Evolutionary conservation across 2,113 vertebrate genomes (phyloP).

Genomic region (Microtus ochrogaster): DNA sequence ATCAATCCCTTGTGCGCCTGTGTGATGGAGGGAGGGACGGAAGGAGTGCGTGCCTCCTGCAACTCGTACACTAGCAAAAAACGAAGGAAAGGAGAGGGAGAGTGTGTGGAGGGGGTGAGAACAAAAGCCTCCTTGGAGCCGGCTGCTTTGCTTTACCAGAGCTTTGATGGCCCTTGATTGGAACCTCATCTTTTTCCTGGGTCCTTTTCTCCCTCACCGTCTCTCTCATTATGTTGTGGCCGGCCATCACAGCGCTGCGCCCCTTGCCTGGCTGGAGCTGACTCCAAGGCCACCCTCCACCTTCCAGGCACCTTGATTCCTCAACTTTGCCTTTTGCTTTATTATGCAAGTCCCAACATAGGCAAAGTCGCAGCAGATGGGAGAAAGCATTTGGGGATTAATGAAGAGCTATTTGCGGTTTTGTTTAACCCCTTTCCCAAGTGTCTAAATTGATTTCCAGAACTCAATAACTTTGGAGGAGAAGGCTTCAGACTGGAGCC

Average conservation of each 20-base stretch:
- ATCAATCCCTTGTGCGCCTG: conserved; percentile 49
- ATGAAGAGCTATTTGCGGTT: conserved; percentile 80
- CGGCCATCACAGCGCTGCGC: neutral
- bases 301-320: conserved; percentile 75
- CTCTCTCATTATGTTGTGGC: neutral
- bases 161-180: conserved; percentile 6
- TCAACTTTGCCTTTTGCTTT: conserved; percentile 85
- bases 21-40: conserved; percentile 11
- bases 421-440: conserved; percentile 26
- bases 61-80: conserved; percentile 72
- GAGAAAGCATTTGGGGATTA: conserved; percentile 82
- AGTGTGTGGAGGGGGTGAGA: conserved; percentile 49
- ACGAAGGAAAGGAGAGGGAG: conserved; percentile 56
- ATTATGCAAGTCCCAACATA: conserved; percentile 87
- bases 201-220: neutral
- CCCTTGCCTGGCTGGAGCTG: neutral
- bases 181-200: neutral
- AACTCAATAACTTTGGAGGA: conserved; percentile 76
- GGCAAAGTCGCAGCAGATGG: conserved; percentile 87
- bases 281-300: neutral
- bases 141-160: neutral
- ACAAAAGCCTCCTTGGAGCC: conserved; percentile 65
- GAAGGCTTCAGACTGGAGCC: conserved; percentile 45
- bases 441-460: conserved; percentile 78
- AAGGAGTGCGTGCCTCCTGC: conserved; percentile 66